Base-by-base conservation (phyloP, 2,888 invertebrate genomes). In the Drosophila pseudotalamancana region DNA sequence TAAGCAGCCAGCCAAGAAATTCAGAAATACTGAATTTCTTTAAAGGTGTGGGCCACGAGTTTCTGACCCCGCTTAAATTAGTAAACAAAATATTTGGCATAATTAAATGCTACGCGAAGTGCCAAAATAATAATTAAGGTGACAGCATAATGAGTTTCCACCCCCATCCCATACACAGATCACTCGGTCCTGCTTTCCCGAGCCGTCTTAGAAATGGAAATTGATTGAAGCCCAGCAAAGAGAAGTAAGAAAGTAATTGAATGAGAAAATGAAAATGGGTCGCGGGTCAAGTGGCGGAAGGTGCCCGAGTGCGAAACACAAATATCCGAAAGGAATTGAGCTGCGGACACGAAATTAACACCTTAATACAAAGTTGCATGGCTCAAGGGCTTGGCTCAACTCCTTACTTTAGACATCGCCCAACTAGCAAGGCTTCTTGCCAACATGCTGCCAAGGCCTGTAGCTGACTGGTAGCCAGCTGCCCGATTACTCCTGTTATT, bases 71-170 rank as follows among this genome's bases (percentile, higher is more conserved):
- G 57, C 61, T 56, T 45, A 68, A 69, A 62, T 77, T 63, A 49
- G 55, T 46, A 70, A 62, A 34, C 50, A 66, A 67, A 72, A 73
- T 77, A 78, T 80, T 80, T 69, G 66, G 62, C 76, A 80, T 81
- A 81, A 81, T 80, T 77, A 82, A 82, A 76, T 82, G 76, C 67
- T 49, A 66, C 68, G 63, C 56, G 72, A 76, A 68, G 69, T 82
- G 76, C 73, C 71, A 61, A 80, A 82, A 80, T 76, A 80, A 81
- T 80, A 79, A 82, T 81, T 82, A 80, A 76, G 77, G 73, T 73
- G 76, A 82, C 77, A 80, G 76, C 66, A 73, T 80, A 81, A 81
- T 80, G 76, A 80, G 72, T 64, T 56, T 39, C 9, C n/a, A n/a
- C n/a, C n/a, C 37, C 31, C 46, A 21, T 8, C 21, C 18, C 45